Percentiles rank a stretch among this genome's conserved stretches.
phyloP scores from a whole-genome alignment of 2,888 invertebrate genomes.

The Ectemnius cavifrons region DNA sequence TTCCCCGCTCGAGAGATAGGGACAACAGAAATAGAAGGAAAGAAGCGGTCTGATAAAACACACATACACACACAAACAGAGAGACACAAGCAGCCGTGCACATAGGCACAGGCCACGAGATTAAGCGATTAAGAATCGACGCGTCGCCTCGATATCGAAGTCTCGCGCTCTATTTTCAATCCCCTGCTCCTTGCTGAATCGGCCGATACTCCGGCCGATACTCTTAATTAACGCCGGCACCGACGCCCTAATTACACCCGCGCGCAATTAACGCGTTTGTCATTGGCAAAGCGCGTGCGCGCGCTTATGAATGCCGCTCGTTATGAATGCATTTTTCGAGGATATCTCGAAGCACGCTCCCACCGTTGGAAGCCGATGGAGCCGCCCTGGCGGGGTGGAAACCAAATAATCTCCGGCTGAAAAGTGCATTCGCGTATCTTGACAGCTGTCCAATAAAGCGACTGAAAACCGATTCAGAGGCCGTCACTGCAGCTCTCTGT shows the following conservation, averaged over 20 bases:
- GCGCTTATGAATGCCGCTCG: conserved; percentile 2
- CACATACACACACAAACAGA: not conserved
- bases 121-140: conserved; percentile 44
- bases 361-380: too few species aligned
- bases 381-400: not conserved
- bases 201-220: conserved; percentile 3
- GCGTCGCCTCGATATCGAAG: conserved; percentile 21
- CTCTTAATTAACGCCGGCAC: conserved; percentile 32
- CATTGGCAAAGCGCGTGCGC: not conserved
- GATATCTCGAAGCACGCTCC: not conserved
- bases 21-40: conserved; percentile 3
- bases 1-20: conserved; percentile 4
- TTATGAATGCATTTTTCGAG: not conserved
- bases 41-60: conserved; percentile 26
- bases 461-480: conserved; percentile 1
- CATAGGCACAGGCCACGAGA: conserved; percentile 19
- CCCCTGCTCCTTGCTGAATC: conserved; percentile 1
- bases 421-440: conserved; percentile 7
- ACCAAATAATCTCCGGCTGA: not conserved
- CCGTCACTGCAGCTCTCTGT: not conserved
- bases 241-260: conserved; percentile 17
- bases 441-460: conserved; percentile 8
- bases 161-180: conserved; percentile 34
- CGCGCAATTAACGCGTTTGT: conserved; percentile 2
- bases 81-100: not conserved